Percentiles rank a stretch among this genome's conserved stretches.
Conservation (phyloP, 2,113 vertebrate genomes). For the Bufo bufo region DNA sequence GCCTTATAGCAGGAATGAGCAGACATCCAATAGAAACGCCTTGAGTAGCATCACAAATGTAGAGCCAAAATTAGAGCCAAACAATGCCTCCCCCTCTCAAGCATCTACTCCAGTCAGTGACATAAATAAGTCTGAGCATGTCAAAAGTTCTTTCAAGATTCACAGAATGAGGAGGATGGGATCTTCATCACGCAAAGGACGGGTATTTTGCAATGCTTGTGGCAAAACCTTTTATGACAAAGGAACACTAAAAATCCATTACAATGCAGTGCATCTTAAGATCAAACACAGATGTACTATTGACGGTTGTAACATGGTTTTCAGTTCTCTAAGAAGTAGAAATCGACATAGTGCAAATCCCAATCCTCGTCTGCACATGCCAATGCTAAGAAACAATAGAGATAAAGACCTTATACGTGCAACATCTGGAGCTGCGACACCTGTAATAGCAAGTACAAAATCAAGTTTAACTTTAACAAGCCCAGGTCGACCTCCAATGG, state of each 20-base stretch:
- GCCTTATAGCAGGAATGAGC: constrained; percentile 85
- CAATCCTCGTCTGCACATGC: constrained; percentile 97
- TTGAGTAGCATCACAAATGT: constrained; percentile 87
- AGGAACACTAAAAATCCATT: constrained; percentile 98
- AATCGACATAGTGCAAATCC: constrained; percentile 98
- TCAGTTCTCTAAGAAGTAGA: constrained; percentile 95
- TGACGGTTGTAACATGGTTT: constrained; percentile 99
- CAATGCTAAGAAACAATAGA: constrained; percentile 97
- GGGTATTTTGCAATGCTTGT: constrained; percentile 97
- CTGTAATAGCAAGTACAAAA: constrained; percentile 95
- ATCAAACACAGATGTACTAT: constrained; percentile 99
- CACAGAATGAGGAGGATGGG: constrained; percentile 97
- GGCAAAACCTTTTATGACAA: constrained; percentile 99
- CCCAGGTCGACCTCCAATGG: constrained; percentile 91
- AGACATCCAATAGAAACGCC: constrained; percentile 86
- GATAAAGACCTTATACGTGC: constrained; percentile 98
- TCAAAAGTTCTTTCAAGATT: constrained; percentile 95
- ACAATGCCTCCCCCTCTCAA: constrained; percentile 86
- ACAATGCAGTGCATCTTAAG: constrained; percentile 97
- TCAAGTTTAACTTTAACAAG: constrained; percentile 91
- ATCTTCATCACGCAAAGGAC: constrained; percentile 93
- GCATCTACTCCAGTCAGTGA: constrained; percentile 75
- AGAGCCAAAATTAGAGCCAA: constrained; percentile 93
- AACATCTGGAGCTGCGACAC: constrained; percentile 85
- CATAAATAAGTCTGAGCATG: constrained; percentile 87